phyloP scores from a whole-genome alignment of 2,888 invertebrate species.

The Noctua fimbriata region DNA sequence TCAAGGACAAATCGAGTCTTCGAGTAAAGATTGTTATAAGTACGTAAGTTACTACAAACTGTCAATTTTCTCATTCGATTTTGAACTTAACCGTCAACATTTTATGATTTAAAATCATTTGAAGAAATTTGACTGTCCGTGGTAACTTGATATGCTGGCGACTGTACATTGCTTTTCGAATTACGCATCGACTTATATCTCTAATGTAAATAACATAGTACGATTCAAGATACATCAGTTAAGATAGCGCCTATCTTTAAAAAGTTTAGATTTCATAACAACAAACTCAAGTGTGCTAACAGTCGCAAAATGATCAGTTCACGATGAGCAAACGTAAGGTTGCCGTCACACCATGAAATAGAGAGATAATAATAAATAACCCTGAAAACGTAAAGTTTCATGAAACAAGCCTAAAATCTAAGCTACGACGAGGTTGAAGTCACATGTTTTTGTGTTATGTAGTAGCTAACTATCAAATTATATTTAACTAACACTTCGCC shows the following conservation, averaged over 20 bases:
- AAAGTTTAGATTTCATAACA: conserved; percentile 24
- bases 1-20: too few relatives aligned
- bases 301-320: conserved; percentile 35
- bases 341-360: background rate
- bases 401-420: background rate
- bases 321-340: conserved; percentile 43
- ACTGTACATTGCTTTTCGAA: background rate
- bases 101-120: too few relatives aligned
- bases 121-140: too few relatives aligned
- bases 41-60: too few relatives aligned
- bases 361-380: conserved; percentile 6
- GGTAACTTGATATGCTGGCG: too few relatives aligned
- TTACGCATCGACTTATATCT: background rate
- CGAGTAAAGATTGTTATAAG: too few relatives aligned
- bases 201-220: background rate
- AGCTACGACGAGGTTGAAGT: background rate
- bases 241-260: conserved; percentile 1
- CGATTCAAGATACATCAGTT: conserved; percentile 1
- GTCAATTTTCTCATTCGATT: too few relatives aligned
- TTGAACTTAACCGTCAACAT: too few relatives aligned
- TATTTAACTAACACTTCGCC: too few relatives aligned
- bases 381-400: background rate
- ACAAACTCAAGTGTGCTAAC: conserved; percentile 16
- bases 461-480: too few relatives aligned
- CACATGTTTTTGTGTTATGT: background rate